Evolutionary conservation across 1,140 invertebrate species (phyloP).

Genomic region (Leptinotarsa lineolata): DNA sequence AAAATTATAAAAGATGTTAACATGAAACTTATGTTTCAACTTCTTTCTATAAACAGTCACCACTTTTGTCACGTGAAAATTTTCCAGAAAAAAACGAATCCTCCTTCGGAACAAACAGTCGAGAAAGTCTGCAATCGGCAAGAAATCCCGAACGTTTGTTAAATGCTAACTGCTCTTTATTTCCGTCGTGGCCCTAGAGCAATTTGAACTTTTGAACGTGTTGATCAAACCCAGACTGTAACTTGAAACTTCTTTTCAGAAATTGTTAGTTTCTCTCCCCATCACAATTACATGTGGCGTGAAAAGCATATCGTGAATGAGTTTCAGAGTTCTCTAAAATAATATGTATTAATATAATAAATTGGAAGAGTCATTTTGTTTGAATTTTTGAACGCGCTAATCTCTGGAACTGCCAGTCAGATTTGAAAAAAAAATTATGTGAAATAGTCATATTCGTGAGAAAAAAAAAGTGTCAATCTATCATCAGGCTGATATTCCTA

Average conservation of each 20-base stretch:
- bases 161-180: constrained; percentile 34
- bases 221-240: constrained; percentile 27
- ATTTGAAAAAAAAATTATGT: no score
- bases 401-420: no score
- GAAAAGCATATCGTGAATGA: no score
- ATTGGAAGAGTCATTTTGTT: no score
- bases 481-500: no score
- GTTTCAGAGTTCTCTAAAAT: no score
- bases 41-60: neutral
- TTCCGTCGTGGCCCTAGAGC: constrained; percentile 28
- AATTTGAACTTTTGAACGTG: constrained; percentile 30
- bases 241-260: neutral
- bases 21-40: neutral
- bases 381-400: no score
- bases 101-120: neutral
- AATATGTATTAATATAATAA: no score
- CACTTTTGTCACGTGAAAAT: neutral
- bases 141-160: constrained; percentile 13
- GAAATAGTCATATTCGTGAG: no score
- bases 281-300: no score
- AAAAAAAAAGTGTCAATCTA: no score
- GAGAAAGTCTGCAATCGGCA: neutral
- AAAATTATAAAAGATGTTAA: no score
- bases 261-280: neutral
- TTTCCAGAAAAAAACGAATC: neutral